Percentiles rank a stretch among this genome's conserved stretches.
phyloP scores from a whole-genome alignment of 2,888 invertebrate genomes.

The Sthenelais limicola region DNA sequence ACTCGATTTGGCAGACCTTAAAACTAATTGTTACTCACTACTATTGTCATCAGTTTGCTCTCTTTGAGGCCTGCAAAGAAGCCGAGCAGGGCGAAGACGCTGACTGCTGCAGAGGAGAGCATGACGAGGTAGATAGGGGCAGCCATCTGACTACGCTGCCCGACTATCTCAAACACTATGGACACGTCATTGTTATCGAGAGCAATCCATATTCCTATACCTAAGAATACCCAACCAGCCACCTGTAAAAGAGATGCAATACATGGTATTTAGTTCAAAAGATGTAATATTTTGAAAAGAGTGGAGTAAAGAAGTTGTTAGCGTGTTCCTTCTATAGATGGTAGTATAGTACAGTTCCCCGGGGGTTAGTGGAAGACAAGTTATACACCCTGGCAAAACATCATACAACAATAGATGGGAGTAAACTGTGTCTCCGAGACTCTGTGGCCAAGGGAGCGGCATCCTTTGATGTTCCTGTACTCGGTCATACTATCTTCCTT shows the following conservation, averaged over 20 bases:
- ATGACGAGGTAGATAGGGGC: slow-evolving; percentile 7
- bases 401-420: too few species aligned
- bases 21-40: too few species aligned
- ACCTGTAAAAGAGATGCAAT: not conserved
- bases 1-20: too few species aligned
- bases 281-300: not conserved
- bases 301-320: not conserved
- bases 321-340: too few species aligned
- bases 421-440: too few species aligned
- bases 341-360: too few species aligned
- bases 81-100: not conserved
- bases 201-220: slow-evolving; percentile 5
- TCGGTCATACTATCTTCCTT: too few species aligned
- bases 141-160: slow-evolving; percentile 6
- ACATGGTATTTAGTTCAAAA: not conserved
- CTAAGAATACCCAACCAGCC: not conserved
- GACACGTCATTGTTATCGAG: slow-evolving; percentile 8
- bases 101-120: not conserved
- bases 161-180: slow-evolving; percentile 26
- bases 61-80: not conserved
- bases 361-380: too few species aligned
- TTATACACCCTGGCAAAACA: too few species aligned
- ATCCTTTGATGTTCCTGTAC: too few species aligned
- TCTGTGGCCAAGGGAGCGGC: too few species aligned
- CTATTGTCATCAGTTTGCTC: slow-evolving; percentile 2